Evolutionary conservation across 2,888 invertebrate species (phyloP), one percentile per base, ranked within the genome.

Genomic region (Papilio demoleus): DNA sequence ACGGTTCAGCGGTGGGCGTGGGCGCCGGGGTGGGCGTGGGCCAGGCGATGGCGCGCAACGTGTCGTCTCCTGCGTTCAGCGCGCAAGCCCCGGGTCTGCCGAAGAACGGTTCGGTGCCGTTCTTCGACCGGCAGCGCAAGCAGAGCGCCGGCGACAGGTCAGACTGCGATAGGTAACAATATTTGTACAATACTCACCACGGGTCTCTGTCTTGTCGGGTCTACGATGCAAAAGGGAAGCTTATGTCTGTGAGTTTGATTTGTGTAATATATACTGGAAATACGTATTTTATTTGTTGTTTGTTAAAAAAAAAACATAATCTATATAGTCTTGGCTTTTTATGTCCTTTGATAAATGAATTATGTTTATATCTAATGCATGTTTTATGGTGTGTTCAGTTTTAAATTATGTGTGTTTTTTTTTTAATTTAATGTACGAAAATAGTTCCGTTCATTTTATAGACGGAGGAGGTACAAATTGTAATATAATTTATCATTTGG

Each of bases 91-190:
- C 94, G 75, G 96, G 95, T 9, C 77, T 93, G 79, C 97, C 97
- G 68, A 97, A 97, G 88, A 97, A 97, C 82, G 97, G 97, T 53
- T 97, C 97, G 3, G 97, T 98, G 73, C 97, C 97, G 34, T 96
- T 97, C 84, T 97, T 98, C 88, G 97, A 97, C 87, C 93, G 97
- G 58, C 96, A 97, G 71, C 94, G 97, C 62, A 97, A 97, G 86
- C 96, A 97, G 53, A 97, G 97, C 76, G 95, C 95, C 68, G 96
- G 97, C 65, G 97, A 97, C 86, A 94, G 96, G 81, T 93, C 83
- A 82, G 70, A 62, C 19, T 84, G 70, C 67, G 82, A 85, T 83
- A 84, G 81, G 81, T 84, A 84, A 72, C 79, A 31, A 47, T 53
- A 64, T 40, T 67, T 58, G 17, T 70, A 17, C 24, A 22, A 53